Base-by-base conservation (phyloP, 2,888 invertebrate genomes). In the Pollenia labialis region DNA sequence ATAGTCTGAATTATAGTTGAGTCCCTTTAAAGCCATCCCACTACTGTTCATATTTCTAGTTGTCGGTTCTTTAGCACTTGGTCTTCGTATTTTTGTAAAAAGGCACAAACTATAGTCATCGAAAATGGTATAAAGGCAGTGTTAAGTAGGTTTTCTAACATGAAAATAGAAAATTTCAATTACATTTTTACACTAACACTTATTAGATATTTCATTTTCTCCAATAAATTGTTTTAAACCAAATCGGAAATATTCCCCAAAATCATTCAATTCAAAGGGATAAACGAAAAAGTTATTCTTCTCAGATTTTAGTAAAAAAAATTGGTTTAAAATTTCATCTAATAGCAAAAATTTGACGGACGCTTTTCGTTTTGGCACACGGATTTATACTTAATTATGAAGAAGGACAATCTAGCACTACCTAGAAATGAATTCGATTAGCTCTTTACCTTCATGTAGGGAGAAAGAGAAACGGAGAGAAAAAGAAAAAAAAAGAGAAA, bases 41-140 rank as follows among this genome's bases (percentile, higher is more conserved):
- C 0, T 23, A 12, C 79, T 50, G 42, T 60, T 69, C 69, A 60
- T 69, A 66, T 44, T 2, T 52, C 8, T 48, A n/a, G 16, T 14
- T 48, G 12, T 6, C 1, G 12, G 6, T 32, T n/a, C n/a, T n/a
- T 50, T n/a, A 2, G 6, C 11, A 9, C 7, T 66, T 66, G 23
- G 58, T 58, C 14, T 42, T 16, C 40, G 12, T 62, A 62, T 75
- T 52, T 72, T 68, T 82, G 40, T 77, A 79, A 79, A 89, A 74
- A 91, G 92, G 92, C 91, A 92, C 91, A 92, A 92, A 92, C 92
- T 92, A 92, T 92, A 92, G 92, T 92, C 92, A 91, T 91, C 92
- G 92, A 92, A 92, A 92, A 90, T 90, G 92, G 91, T 92, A 92
- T 92, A 92, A 92, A 92, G 92, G 91, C 91, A 90, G 90, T 90